Percentiles rank a stretch among this genome's conserved stretches.
phyloP scores from a whole-genome alignment of 2,888 invertebrate species.

The Sipunculus nudus region DNA sequence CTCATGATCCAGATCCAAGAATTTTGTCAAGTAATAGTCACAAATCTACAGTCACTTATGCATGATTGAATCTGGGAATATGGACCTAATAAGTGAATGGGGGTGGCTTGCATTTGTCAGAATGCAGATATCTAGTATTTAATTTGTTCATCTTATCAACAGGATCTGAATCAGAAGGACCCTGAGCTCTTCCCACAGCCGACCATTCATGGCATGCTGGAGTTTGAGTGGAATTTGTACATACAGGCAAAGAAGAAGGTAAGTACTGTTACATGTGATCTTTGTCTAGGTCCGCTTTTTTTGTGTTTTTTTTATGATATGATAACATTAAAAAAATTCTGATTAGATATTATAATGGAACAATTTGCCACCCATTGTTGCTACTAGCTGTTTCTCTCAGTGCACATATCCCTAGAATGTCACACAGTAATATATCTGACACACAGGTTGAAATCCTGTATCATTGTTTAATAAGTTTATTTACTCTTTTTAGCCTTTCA shows the following conservation, averaged over 20 bases:
- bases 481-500: too few species aligned
- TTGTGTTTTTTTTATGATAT: slow-evolving; percentile 3
- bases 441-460: too few species aligned
- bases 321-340: too few species aligned
- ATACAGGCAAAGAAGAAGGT: slow-evolving; percentile 62
- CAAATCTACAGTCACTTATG: not conserved
- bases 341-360: too few species aligned
- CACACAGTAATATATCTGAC: too few species aligned
- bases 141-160: slow-evolving; percentile 18
- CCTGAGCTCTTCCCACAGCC: slow-evolving; percentile 48
- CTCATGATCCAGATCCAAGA: too few species aligned
- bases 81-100: not conserved
- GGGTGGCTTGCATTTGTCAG: not conserved
- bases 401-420: too few species aligned
- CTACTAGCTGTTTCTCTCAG: too few species aligned
- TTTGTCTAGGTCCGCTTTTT: not conserved
- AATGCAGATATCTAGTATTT: not conserved
- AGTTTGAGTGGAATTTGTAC: slow-evolving; percentile 65
- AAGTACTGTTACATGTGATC: slow-evolving; percentile 18
- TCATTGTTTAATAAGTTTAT: too few species aligned
- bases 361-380: too few species aligned
- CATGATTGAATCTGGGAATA: not conserved
- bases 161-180: slow-evolving; percentile 57
- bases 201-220: slow-evolving; percentile 57
- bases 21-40: too few species aligned